Evolutionary conservation across 2,113 vertebrate species (phyloP), one percentile per base, ranked within the genome.

Genomic region (Calyptommatus sinebrachiatus): DNA sequence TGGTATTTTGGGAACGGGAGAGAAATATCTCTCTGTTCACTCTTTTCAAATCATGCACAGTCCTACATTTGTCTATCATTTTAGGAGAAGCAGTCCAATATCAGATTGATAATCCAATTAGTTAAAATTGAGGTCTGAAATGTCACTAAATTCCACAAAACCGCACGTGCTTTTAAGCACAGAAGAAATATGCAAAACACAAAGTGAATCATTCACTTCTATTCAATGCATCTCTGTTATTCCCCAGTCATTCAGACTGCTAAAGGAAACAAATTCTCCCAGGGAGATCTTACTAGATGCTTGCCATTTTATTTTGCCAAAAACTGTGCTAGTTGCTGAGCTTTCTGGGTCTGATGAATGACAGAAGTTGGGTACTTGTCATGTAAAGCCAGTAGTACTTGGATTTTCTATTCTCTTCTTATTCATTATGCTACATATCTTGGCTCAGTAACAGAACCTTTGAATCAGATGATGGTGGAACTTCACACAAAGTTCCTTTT

Each of bases 401-500:
- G 81, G 84, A 78, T 86, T 94, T 91, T 90, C 89, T 86, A 69
- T 79, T 81, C 66, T 81, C 21, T 76, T 81, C 67, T 6, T 66
- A 84, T 83, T 88, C 89, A 84, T 87, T 89, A 83, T 86, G 75
- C 73, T 63, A 8, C 72, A 89, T 88, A 78, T 84, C 87, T 90
- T 88, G 85, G 85, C 83, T 0, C n/a, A 79, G 60, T 73, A 88
- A 83, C 88, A 90, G 92, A 91, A 80, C 81, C 63, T 53, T 87
- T 76, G 83, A 77, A 76, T 28, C 79, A 86, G 86, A 89, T 83
- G 90, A 85, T 90, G 84, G 75, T 1, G 79, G 76, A 86, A 87
- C 91, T 91, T 93, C 90, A 91, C 90, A 92, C 84, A 73, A 72
- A 68, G 77, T 71, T 79, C 9, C 88, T 91, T 57, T 76, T 85